Evolutionary conservation across 2,113 vertebrate genomes (phyloP).

Genomic region (Dinomys branickii): DNA sequence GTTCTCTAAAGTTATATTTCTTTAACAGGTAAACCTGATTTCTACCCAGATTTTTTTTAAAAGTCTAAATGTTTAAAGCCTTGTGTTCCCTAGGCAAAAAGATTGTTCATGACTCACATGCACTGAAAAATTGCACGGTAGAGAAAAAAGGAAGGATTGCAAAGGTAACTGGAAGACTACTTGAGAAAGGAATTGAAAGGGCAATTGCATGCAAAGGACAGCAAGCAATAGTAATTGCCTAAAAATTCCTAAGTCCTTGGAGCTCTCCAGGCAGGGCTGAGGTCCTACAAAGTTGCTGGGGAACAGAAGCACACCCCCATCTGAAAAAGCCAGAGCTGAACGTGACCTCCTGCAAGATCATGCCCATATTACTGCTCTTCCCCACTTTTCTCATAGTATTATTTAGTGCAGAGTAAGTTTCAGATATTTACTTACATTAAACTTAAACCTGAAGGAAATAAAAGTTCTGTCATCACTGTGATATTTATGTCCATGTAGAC

Average conservation of each 20-base stretch:
- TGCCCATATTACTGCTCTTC: neutral
- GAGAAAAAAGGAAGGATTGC: neutral
- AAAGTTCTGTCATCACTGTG: neutral
- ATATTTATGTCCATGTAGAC: constrained; percentile 47
- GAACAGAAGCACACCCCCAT: neutral
- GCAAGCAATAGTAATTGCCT: neutral
- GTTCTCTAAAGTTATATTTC: neutral
- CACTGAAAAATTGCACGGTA: neutral
- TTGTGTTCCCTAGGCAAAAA: neutral
- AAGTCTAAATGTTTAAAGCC: neutral
- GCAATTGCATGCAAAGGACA: neutral
- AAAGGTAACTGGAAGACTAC: neutral
- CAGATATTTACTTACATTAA: neutral
- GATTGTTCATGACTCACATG: neutral
- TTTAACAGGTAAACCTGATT: neutral
- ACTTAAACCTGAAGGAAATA: constrained; percentile 46
- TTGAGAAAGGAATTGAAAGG: neutral
- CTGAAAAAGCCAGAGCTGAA: neutral
- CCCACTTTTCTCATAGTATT: neutral
- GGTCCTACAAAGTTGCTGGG: neutral
- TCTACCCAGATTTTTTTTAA: neutral
- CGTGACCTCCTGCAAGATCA: neutral
- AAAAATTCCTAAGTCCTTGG: neutral
- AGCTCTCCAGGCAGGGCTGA: neutral
- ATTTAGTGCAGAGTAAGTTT: neutral